Evolutionary conservation across 92 coral and sea anemone genomes (phyloP).

Genomic region (Porites divaricata): DNA sequence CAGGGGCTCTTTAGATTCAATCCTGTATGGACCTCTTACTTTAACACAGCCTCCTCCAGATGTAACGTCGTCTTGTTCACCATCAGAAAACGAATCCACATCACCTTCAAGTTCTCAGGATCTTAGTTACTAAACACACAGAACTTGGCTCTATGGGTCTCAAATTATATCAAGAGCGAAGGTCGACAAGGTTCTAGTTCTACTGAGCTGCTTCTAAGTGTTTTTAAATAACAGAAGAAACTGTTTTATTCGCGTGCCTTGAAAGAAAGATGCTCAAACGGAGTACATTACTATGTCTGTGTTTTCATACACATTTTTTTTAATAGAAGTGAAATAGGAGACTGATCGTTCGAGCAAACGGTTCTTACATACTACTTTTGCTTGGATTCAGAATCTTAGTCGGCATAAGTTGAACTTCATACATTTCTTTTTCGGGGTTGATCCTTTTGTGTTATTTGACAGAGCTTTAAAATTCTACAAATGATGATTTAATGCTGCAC

Average conservation of each 20-base stretch:
- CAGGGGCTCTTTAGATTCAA: slow-evolving; percentile 46
- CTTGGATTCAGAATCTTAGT: not conserved
- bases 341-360: not conserved
- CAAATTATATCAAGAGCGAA: not conserved
- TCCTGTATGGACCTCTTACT: slow-evolving; percentile 21
- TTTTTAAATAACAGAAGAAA: too few relatives aligned
- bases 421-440: too few relatives aligned
- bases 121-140: not conserved
- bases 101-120: slow-evolving; percentile 26
- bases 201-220: too few relatives aligned
- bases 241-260: too few relatives aligned
- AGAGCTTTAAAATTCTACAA: not conserved
- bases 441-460: not conserved
- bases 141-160: not conserved
- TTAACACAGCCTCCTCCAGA: slow-evolving; percentile 74
- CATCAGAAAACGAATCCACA: slow-evolving; percentile 30
- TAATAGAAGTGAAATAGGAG: too few relatives aligned
- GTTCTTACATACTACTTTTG: too few relatives aligned
- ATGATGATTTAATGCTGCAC: not conserved
- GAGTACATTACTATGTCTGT: too few relatives aligned
- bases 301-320: too few relatives aligned
- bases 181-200: too few relatives aligned
- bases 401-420: not conserved
- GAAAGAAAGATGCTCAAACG: too few relatives aligned
- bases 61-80: slow-evolving; percentile 55